Conservation (phyloP, 2,888 invertebrate species). For the Mantis religiosa region DNA sequence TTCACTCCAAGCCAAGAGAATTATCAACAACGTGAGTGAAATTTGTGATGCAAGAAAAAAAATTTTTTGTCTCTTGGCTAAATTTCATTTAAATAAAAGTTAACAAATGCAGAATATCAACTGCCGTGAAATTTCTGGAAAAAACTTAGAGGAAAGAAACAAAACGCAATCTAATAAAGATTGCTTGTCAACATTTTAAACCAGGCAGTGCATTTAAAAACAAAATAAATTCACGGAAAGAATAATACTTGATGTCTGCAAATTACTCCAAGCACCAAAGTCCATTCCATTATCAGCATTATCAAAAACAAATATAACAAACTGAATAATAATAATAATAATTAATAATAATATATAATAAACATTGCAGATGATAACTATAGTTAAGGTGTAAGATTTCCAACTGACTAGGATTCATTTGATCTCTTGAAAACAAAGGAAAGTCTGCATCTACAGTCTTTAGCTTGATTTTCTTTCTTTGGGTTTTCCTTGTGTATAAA, state of each 20-base stretch:
- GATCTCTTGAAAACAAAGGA: constrained; percentile 33
- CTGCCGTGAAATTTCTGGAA: neutral
- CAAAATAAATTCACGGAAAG: neutral
- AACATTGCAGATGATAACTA: constrained; percentile 21
- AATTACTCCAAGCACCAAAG: constrained; percentile 19
- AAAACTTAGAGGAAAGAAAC: neutral
- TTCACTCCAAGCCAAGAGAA: neutral
- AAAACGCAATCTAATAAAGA: neutral
- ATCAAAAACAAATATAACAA: constrained; percentile 23
- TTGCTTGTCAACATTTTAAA: constrained; percentile 24
- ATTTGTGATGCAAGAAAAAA: neutral
- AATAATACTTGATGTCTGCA: neutral
- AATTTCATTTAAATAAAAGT: neutral
- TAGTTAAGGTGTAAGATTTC: neutral
- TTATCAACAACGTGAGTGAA: neutral
- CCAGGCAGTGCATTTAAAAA: constrained; percentile 15
- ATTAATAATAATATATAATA: constrained; percentile 16
- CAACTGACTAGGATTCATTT: constrained; percentile 31
- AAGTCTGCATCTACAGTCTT: constrained; percentile 28
- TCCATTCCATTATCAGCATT: neutral
- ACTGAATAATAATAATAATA: constrained; percentile 25
- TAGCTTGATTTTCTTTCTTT: too few relatives aligned
- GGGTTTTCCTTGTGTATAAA: constrained; percentile 32
- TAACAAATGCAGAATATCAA: neutral
- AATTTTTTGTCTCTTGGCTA: neutral